Evolutionary conservation across 2,113 vertebrate species (phyloP).

Genomic region (Probosciger aterrimus): DNA sequence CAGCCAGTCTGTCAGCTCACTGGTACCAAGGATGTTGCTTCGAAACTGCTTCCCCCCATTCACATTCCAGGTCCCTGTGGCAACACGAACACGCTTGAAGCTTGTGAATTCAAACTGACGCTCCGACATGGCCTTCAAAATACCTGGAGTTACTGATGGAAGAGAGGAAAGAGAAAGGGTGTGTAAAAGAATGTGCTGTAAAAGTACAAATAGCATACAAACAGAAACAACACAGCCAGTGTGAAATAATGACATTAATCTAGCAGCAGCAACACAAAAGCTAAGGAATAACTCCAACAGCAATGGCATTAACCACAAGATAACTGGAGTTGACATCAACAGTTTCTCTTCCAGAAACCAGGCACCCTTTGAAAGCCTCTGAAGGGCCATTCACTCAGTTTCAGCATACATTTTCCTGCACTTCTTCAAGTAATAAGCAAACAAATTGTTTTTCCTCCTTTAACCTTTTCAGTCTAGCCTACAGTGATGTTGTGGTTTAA

Average conservation of each 20-base stretch:
- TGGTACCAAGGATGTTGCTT: slow-evolving; percentile 75
- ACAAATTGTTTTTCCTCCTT: not conserved
- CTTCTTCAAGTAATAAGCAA: not conserved
- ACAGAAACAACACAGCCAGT: not conserved
- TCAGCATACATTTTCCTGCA: not conserved
- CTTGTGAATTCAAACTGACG: slow-evolving; percentile 81
- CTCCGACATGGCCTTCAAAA: slow-evolving; percentile 79
- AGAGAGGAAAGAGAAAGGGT: not conserved
- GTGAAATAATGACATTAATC: not conserved
- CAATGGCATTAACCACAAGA: not conserved
- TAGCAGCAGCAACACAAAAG: not conserved
- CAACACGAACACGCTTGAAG: slow-evolving; percentile 70
- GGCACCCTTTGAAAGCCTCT: not conserved
- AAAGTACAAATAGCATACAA: not conserved
- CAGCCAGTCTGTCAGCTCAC: slow-evolving; percentile 78
- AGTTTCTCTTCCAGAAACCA: not conserved
- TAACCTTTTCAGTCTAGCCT: not conserved
- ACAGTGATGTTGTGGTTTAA: not conserved
- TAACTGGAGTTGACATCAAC: not conserved
- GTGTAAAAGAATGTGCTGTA: not conserved
- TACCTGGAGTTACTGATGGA: slow-evolving; percentile 72
- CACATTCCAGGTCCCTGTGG: slow-evolving; percentile 80
- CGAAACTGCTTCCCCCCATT: slow-evolving; percentile 82
- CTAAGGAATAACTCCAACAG: not conserved
- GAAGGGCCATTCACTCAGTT: not conserved